Percentiles rank a stretch among this genome's conserved stretches.
Conservation (phyloP, 2,797 vertebrate species). For the Gymnoscopelus microlampas region DNA sequence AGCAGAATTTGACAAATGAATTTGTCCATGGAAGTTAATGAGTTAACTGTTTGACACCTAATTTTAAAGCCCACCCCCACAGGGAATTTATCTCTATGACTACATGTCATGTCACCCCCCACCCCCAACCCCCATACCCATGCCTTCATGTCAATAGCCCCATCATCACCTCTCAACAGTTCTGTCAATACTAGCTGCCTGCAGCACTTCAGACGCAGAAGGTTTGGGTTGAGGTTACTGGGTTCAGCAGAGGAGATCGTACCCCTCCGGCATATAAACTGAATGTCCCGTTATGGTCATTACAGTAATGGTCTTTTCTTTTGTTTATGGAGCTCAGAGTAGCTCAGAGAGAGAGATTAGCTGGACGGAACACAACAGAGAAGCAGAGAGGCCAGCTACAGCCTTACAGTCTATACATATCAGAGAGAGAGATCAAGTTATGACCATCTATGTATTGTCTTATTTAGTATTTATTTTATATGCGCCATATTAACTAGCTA, state of each 20-base stretch:
- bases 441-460: no score
- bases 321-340: conserved; percentile 19
- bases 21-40: no score
- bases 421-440: no score
- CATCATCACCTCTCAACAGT: conserved; percentile 42
- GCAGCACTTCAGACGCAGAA: conserved; percentile 34
- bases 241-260: conserved; percentile 39
- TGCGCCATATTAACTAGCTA: no score
- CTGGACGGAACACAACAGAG: background rate
- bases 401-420: no score
- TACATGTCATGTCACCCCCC: background rate
- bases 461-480: no score
- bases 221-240: conserved; percentile 31
- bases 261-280: conserved; percentile 34
- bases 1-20: no score
- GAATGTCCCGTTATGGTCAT: conserved; percentile 40
- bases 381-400: no score
- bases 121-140: background rate
- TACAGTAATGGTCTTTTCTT: conserved; percentile 55
- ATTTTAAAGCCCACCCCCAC: conserved; percentile 12
- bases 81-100: background rate
- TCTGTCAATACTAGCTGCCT: conserved; percentile 52
- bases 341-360: background rate
- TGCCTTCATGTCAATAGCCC: conserved; percentile 41
- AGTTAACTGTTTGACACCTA: no score